Conservation (phyloP, 1,140 invertebrate species). For the Diuraphis noxia region DNA sequence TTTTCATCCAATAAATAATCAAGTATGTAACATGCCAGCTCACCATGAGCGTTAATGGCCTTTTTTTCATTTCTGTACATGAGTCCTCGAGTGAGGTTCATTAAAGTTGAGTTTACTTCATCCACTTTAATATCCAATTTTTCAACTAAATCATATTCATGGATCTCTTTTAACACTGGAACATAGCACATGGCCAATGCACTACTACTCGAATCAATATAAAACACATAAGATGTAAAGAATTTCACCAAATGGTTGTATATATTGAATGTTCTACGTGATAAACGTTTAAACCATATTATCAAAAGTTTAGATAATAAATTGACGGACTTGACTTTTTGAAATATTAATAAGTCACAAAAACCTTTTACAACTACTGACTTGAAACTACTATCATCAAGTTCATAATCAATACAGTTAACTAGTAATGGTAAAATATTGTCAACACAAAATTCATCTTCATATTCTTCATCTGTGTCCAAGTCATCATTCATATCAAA, state of each 20-base stretch:
- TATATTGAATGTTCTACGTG: not conserved
- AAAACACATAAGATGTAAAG: constrained; percentile 36
- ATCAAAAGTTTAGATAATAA: constrained; percentile 41
- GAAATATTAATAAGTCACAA: constrained; percentile 28
- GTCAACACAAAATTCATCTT: not conserved
- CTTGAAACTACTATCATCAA: constrained; percentile 35
- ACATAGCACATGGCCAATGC: constrained; percentile 42
- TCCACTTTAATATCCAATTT: not conserved
- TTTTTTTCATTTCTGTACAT: not conserved
- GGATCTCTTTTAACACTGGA: constrained; percentile 26
- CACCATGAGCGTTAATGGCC: constrained; percentile 27
- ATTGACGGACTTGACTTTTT: constrained; percentile 31
- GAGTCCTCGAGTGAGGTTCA: constrained; percentile 4
- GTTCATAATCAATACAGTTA: constrained; percentile 15
- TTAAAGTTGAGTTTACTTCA: constrained; percentile 22
- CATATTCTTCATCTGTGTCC: constrained; percentile 14
- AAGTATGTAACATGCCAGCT: constrained; percentile 20
- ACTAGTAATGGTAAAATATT: constrained; percentile 7
- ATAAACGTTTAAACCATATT: constrained; percentile 16
- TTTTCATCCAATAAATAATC: constrained; percentile 39
- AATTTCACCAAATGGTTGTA: not conserved
- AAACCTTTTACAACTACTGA: constrained; percentile 30
- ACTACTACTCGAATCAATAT: constrained; percentile 38
- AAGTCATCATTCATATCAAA: constrained; percentile 21
- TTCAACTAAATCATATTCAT: not conserved